A percentile compares a stretch with the other conserved stretches of the same genome.
phyloP scores from a whole-genome alignment of 2,888 invertebrate genomes.

The Anagyrus pseudococci region DNA sequence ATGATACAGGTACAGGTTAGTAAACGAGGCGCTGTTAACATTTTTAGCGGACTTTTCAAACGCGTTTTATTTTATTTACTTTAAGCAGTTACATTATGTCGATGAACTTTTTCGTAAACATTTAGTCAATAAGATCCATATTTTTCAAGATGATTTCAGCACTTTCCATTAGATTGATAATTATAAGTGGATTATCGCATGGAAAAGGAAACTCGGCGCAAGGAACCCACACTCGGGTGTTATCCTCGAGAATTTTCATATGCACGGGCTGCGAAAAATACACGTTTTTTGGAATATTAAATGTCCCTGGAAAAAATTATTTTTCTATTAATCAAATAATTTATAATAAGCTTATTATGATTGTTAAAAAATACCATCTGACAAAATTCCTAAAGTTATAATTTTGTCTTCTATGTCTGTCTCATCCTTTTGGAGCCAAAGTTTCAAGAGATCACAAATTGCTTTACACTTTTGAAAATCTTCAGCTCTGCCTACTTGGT shows the following conservation, averaged over 20 bases:
- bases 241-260: conserved; percentile 40
- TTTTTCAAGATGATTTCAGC: conserved; percentile 39
- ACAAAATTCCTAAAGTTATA: conserved; percentile 65
- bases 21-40: background rate
- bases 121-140: conserved; percentile 4
- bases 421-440: conserved; percentile 63
- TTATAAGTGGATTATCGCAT: conserved; percentile 33
- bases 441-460: conserved; percentile 62
- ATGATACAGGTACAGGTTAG: no score
- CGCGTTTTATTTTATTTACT: background rate
- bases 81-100: no score
- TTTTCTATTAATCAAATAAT: background rate
- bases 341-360: background rate
- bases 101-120: no score
- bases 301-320: conserved; percentile 60
- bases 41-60: conserved; percentile 3
- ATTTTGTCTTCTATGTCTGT: conserved; percentile 58
- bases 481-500: conserved; percentile 47
- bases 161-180: conserved; percentile 41
- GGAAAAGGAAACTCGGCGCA: conserved; percentile 46
- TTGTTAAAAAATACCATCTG: conserved; percentile 62
- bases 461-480: conserved; percentile 58
- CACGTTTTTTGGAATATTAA: conserved; percentile 65
- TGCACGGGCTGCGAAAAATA: conserved; percentile 67
- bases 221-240: conserved; percentile 43